These are phyloP conservation scores for Dreissena polymorpha DNA, from an alignment of 1,140 invertebrate species.

Conservation along the genomic window DNA sequence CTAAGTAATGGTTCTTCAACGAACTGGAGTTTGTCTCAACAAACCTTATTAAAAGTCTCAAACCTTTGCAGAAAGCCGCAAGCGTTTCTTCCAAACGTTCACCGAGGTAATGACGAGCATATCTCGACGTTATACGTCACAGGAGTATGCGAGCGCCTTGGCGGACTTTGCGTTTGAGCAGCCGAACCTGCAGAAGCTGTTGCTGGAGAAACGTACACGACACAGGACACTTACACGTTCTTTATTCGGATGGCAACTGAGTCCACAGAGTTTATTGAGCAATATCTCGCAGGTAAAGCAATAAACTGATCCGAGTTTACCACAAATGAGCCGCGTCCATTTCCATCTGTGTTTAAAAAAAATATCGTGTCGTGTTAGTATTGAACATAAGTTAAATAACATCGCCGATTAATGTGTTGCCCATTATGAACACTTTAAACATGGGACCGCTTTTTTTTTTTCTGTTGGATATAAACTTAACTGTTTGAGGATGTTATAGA, in stretches of 20 bases:
- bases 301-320: no score
- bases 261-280: background rate
- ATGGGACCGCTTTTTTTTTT: background rate
- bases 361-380: background rate
- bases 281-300: no score
- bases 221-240: conserved; percentile 45
- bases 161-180: conserved; percentile 37
- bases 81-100: conserved; percentile 33
- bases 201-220: conserved; percentile 35
- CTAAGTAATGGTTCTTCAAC: no score
- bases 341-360: conserved; percentile 4
- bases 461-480: background rate
- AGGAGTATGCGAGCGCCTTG: conserved; percentile 39
- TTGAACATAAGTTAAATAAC: background rate
- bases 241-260: conserved; percentile 47
- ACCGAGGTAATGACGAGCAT: conserved; percentile 34
- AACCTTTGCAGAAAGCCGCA: conserved; percentile 35
- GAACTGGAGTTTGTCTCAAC: no score
- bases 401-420: background rate
- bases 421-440: background rate
- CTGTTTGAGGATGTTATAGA: background rate
- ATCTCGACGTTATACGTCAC: background rate
- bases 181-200: conserved; percentile 51
- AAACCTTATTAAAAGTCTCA: background rate
- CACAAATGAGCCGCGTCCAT: background rate